Base-by-base conservation (phyloP, 1,140 invertebrate genomes). In the Rhyacophila brunnea region DNA sequence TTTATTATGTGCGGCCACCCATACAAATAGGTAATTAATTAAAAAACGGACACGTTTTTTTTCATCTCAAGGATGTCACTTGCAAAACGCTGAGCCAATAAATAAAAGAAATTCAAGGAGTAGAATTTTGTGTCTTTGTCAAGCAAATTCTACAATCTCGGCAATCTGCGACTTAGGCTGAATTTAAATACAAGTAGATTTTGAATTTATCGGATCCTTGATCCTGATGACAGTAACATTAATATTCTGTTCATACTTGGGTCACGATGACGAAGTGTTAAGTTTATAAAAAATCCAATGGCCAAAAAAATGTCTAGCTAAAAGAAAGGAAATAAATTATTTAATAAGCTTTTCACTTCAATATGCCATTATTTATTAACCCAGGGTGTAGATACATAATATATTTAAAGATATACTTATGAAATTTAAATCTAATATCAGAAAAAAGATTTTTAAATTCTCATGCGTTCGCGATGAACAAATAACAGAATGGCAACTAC, bases 161-260 rank as follows among this genome's bases (percentile, higher is more conserved):
- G 14, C 13, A 20, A 53, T 60, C 58, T 40, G 14, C 14, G 13
- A 3, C 46, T 34, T 40, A 17, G 34, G 13, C 44, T 38, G 50
- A 48, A 60, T 54, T 36, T 14, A 32, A 54, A 60, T 47, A 18
- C 34, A 6, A 13, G 35, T 28, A 6, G 46, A 44, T 44, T 42
- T 54, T 34, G 17, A 44, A 55, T 55, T 54, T 54, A 54, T 60
- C 51, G 51, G 58, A 54, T 53, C 51, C 58, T 55, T 60, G 58
- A 54, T 60, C 51, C 58, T 60, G 42, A 34, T 60, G 52, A 17
- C 15, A 10, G 19, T 28, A 5, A 28, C 6, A 54, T 54, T 54
- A 38, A 18, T 54, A 54, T 54, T 44, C 38, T 14, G 19, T 7
- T 3, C 49, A 17, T 2, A 4, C 14, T 28, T 15, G 15, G 15